Conservation (phyloP, 2,888 invertebrate species). For the Aproaerema taeniolella region DNA sequence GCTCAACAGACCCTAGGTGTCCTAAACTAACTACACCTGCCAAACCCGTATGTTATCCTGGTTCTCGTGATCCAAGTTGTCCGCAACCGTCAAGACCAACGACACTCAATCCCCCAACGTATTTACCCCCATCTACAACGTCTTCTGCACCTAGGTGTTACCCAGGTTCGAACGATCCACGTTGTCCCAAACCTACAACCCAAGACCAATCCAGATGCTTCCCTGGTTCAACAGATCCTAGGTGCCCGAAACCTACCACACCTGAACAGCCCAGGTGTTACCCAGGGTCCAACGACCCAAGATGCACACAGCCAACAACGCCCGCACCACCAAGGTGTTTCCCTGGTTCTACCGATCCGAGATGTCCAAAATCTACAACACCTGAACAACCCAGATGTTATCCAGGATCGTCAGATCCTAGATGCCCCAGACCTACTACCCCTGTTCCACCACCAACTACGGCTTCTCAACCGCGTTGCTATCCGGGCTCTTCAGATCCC, state of each 20-base stretch:
- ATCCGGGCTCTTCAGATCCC: conserved; percentile 30
- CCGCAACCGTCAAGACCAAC: conserved; percentile 25
- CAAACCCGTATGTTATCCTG: conserved; percentile 22
- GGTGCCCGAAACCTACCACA: conserved; percentile 34
- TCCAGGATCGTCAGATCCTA: conserved; percentile 34
- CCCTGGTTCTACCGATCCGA: conserved; percentile 31
- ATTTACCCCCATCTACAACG: conserved; percentile 25
- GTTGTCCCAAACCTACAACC: conserved; percentile 13
- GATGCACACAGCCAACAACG: conserved; percentile 29
- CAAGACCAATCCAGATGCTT: conserved; percentile 29
- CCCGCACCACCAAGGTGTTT: conserved; percentile 28
- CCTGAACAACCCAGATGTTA: conserved; percentile 29
- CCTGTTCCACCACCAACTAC: conserved; percentile 34
- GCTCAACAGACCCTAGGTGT: conserved; percentile 30
- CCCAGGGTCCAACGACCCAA: conserved; percentile 25
- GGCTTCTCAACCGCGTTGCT: conserved; percentile 34
- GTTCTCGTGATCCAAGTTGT: conserved; percentile 22
- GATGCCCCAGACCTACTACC: conserved; percentile 28
- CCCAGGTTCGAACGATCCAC: conserved; percentile 34
- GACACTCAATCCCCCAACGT: conserved; percentile 24
- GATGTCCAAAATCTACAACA: conserved; percentile 33
- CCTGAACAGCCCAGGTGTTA: conserved; percentile 24
- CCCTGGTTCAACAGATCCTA: conserved; percentile 27
- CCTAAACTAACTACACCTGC: conserved; percentile 2
- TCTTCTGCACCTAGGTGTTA: conserved; percentile 28